Evolutionary conservation across 2,113 vertebrate genomes (phyloP).

Genomic region (Sturnira hondurensis): DNA sequence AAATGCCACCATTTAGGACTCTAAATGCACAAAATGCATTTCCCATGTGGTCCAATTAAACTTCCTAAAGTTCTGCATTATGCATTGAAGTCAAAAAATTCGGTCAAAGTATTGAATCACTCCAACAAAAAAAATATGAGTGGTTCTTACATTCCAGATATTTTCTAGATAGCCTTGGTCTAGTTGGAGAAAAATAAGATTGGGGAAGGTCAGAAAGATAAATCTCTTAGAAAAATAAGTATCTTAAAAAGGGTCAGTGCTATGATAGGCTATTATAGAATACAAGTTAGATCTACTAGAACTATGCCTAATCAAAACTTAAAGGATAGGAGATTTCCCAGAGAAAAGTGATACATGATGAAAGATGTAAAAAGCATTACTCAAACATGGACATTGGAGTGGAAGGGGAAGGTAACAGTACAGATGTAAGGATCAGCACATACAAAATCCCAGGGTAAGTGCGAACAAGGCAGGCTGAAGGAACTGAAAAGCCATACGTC

Average conservation of each 20-base stretch:
- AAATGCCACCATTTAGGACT: background rate
- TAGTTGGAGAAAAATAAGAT: background rate
- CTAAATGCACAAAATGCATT: background rate
- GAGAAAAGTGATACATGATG: background rate
- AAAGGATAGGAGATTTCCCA: background rate
- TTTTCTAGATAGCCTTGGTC: background rate
- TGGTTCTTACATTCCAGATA: background rate
- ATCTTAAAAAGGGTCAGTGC: background rate
- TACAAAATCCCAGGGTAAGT: background rate
- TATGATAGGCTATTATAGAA: background rate
- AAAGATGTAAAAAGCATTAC: background rate
- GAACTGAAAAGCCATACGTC: background rate
- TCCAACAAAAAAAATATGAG: background rate
- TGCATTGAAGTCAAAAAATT: background rate
- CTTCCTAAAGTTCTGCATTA: constrained; percentile 8
- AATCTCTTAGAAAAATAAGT: background rate
- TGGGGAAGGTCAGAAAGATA: background rate
- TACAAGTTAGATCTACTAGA: background rate
- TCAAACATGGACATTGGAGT: background rate
- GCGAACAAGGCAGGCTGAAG: background rate
- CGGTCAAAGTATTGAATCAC: background rate
- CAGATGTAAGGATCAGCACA: background rate
- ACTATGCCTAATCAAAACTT: background rate
- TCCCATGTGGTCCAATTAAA: background rate
- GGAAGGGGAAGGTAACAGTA: background rate